Evolutionary conservation across 2,888 invertebrate species (phyloP), one percentile per base, ranked within the genome.

Genomic region (Rotaria magnacalcarata): DNA sequence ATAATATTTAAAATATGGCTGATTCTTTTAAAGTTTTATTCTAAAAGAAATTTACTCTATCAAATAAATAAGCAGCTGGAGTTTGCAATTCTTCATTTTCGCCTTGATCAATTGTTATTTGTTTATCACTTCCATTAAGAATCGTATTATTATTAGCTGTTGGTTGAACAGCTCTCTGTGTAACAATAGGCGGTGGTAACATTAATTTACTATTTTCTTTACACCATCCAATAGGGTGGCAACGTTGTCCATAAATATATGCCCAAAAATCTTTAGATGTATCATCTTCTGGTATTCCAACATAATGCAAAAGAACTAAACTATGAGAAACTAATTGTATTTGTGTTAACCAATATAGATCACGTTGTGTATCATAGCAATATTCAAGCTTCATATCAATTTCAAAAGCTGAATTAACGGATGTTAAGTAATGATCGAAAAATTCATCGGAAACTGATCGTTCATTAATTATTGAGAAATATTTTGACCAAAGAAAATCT

Each of bases 331-430:
- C 43, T 47, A 80, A 47, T 80, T 80, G 80, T 24, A 80, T 47
- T 80, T 80, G 43, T 47, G 47, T 80, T 80, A 80, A 47, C 80
- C 80, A 80, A 47, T 80, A 80, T 47, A 47, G n/a, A 47, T 80
- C 80, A 24, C 11, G 43, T 43, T 80, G 80, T 80, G 16, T 43
- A 80, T 80, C 80, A 47, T 80, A 80, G 14, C 43, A 80, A 80
- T 80, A 80, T 80, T 80, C 80, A 14, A 80, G 80, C 47, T 80
- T 80, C 80, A 80, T 80, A n/a, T 47, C n/a, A n/a, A 47, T 47
- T 80, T 80, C 47, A n/a, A 80, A 47, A 47, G n/a, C 47, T 24
- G 43, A 47, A 47, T 47, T 24, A 80, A 80, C 47, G 43, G 80
- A 80, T 43, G 47, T 6, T 80, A 47, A 47, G 47, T 80, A 80